These are phyloP conservation scores for Scaptomyza pallida DNA, from an alignment of 1,140 invertebrate species.

Conservation along the genomic window DNA sequence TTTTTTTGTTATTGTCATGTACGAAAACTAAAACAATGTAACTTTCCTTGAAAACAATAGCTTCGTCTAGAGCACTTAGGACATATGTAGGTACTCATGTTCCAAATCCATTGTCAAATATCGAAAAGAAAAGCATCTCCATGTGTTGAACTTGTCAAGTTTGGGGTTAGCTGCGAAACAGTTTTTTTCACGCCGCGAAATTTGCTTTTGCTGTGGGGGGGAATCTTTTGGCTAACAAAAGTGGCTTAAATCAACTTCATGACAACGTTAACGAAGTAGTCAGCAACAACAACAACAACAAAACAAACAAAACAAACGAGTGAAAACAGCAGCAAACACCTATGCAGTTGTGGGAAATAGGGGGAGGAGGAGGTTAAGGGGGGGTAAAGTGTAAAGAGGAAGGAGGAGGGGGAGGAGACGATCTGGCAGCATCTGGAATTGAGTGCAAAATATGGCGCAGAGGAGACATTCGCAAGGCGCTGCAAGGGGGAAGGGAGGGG, in stretches of 20 bases:
- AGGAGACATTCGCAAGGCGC: slow-evolving; percentile 1
- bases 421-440: slow-evolving; percentile 65
- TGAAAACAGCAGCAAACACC: slow-evolving; percentile 63
- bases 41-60: no score
- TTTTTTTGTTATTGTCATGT: no score
- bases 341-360: slow-evolving; percentile 9
- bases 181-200: slow-evolving; percentile 5
- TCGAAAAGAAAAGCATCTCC: neutral
- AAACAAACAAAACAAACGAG: slow-evolving; percentile 66
- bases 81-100: no score
- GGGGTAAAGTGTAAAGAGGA: slow-evolving; percentile 1
- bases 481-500: neutral
- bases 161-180: neutral
- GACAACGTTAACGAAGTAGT: slow-evolving; percentile 78
- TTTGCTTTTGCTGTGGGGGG: neutral
- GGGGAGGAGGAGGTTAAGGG: slow-evolving; percentile 19
- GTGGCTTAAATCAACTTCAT: slow-evolving; percentile 78
- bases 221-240: slow-evolving; percentile 50
- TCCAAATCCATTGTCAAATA: no score
- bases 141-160: slow-evolving; percentile 14
- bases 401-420: slow-evolving; percentile 31
- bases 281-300: slow-evolving; percentile 53
- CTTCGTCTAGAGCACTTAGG: no score
- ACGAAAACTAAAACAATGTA: no score
- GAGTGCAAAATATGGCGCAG: slow-evolving; percentile 79